A percentile compares a stretch with the other conserved stretches of the same genome.
Conservation (phyloP, 2,888 invertebrate species). For the Tetheella fluctuosa region DNA sequence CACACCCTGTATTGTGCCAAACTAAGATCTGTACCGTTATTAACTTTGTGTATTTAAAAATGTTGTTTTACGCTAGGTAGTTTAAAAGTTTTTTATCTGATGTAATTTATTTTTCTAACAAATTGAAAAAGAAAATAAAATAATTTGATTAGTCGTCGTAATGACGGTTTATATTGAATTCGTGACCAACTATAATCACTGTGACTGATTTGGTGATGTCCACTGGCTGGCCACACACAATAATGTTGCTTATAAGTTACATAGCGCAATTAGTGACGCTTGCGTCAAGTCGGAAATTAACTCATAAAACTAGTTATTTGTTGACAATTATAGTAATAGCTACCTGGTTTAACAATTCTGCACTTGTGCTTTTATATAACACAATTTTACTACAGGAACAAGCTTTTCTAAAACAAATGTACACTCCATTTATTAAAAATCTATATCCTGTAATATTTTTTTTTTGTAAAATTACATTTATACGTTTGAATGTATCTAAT, state of each 20-base stretch:
- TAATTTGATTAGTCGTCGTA: slow-evolving; percentile 49
- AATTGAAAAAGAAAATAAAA: slow-evolving; percentile 14
- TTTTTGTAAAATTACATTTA: too few relatives aligned
- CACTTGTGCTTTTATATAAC: too few relatives aligned
- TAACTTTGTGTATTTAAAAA: not conserved
- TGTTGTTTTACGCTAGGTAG: not conserved
- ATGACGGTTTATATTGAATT: slow-evolving; percentile 53
- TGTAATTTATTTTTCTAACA: not conserved
- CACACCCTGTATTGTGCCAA: too few relatives aligned
- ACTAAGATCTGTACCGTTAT: too few relatives aligned
- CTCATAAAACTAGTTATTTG: not conserved
- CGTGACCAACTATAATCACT: slow-evolving; percentile 63
- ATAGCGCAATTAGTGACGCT: slow-evolving; percentile 7
- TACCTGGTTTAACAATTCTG: too few relatives aligned
- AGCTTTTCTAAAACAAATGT: too few relatives aligned
- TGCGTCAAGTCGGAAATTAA: not conserved
- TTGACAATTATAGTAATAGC: not conserved
- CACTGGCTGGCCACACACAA: slow-evolving; percentile 49
- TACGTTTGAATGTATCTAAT: too few relatives aligned
- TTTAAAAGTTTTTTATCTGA: not conserved
- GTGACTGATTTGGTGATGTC: slow-evolving; percentile 58
- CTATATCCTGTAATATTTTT: too few relatives aligned
- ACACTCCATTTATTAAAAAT: too few relatives aligned
- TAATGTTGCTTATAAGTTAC: slow-evolving; percentile 20
- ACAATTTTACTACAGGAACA: too few relatives aligned